A percentile compares a stretch with the other conserved stretches of the same genome.
Conservation (phyloP, 2,113 vertebrate species). For the Nothobranchius kuhntae region DNA sequence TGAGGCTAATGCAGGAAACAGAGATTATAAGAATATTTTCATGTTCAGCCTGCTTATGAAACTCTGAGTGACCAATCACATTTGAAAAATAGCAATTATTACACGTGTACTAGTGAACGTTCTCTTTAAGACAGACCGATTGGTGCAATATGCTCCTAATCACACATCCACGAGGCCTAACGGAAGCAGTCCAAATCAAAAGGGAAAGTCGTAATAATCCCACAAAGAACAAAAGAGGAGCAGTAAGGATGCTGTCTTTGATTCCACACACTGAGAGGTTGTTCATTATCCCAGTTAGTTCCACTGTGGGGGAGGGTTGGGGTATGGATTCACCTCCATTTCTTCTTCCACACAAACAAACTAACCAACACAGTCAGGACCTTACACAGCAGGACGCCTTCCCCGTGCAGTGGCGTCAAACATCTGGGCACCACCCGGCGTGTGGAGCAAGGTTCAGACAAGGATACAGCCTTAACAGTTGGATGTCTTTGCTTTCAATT, state of each 20-base stretch:
- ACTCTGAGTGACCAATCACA: no score
- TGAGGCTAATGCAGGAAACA: no score
- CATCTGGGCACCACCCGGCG: constrained; percentile 67
- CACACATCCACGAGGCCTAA: constrained; percentile 42
- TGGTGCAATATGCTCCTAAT: constrained; percentile 70
- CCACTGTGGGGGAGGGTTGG: neutral
- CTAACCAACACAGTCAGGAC: constrained; percentile 14
- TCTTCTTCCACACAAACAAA: constrained; percentile 27
- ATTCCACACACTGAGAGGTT: neutral
- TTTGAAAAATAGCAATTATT: no score
- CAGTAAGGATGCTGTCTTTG: neutral
- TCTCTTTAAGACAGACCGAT: constrained; percentile 13
- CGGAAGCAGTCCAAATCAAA: constrained; percentile 30
- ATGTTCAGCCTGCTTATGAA: no score
- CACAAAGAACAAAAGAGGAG: constrained; percentile 27
- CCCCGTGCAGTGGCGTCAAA: constrained; percentile 40
- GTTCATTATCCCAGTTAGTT: neutral
- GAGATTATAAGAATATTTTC: no score
- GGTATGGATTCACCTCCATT: neutral
- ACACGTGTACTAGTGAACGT: no score
- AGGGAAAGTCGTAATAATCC: constrained; percentile 26
- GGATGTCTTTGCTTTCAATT: constrained; percentile 60
- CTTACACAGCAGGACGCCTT: constrained; percentile 29
- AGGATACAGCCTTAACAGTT: constrained; percentile 66
- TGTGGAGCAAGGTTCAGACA: constrained; percentile 36